phyloP scores from a whole-genome alignment of 1,140 invertebrate species.

The Trachymyrmex septentrionalis region DNA sequence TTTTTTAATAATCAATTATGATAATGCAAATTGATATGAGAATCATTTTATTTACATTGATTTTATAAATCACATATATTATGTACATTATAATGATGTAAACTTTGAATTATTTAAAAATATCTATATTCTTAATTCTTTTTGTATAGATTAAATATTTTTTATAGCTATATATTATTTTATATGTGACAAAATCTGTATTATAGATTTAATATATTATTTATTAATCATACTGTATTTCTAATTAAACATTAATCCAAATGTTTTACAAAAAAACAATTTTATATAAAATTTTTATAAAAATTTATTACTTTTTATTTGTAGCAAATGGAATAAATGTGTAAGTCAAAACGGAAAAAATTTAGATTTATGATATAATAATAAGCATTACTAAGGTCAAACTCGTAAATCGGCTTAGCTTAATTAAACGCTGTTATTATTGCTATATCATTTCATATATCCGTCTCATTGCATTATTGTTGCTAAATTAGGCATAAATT shows the following conservation, averaged over 20 bases:
- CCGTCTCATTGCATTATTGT: neutral
- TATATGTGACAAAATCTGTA: neutral
- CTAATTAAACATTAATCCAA: neutral
- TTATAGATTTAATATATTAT: neutral
- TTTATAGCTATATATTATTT: neutral
- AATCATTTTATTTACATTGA: neutral
- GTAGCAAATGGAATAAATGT: neutral
- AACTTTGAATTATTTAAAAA: neutral
- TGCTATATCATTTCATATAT: neutral
- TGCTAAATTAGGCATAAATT: neutral
- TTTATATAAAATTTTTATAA: neutral
- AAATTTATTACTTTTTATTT: neutral
- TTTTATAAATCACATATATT: neutral
- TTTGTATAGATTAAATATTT: too few species aligned
- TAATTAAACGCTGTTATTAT: neutral
- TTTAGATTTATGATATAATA: neutral
- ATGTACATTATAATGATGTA: neutral
- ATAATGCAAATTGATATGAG: neutral
- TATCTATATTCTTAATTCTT: neutral
- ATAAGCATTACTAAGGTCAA: neutral
- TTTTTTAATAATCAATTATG: neutral
- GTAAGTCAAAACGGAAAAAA: neutral
- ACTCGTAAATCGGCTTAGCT: conserved; percentile 10
- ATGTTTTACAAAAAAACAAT: neutral
- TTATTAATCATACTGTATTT: neutral